A percentile compares a stretch with the other conserved stretches of the same genome.
Evolutionary conservation across 2,888 invertebrate genomes (phyloP).

Genomic region (Cephus spinipes): DNA sequence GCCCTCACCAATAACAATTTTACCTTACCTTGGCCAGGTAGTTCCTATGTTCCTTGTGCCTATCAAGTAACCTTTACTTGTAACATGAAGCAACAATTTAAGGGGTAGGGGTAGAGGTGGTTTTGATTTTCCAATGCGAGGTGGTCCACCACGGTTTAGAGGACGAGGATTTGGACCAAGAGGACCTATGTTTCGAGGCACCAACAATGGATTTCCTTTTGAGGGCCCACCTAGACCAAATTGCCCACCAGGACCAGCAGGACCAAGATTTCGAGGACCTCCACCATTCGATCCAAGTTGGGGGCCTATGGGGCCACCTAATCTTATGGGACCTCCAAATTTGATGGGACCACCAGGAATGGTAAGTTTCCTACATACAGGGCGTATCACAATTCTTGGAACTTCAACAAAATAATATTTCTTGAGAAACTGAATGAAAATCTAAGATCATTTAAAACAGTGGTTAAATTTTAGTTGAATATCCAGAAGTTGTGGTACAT

Average conservation of each 20-base stretch:
- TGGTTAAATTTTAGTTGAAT: not conserved
- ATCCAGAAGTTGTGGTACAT: not conserved
- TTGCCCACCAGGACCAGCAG: slow-evolving; percentile 64
- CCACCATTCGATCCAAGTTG: slow-evolving; percentile 78
- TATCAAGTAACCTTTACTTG: not conserved
- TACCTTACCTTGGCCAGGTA: not conserved
- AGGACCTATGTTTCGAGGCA: slow-evolving; percentile 68
- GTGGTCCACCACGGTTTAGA: slow-evolving; percentile 75
- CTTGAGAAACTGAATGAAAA: slow-evolving; percentile 31
- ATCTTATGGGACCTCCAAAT: slow-evolving; percentile 51
- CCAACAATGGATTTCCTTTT: slow-evolving; percentile 66
- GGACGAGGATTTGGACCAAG: slow-evolving; percentile 74
- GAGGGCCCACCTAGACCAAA: slow-evolving; percentile 69
- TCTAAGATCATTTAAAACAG: slow-evolving; percentile 26
- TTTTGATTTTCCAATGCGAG: slow-evolving; percentile 63
- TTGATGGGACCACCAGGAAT: slow-evolving; percentile 67
- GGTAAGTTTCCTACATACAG: slow-evolving; percentile 46
- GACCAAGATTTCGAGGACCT: slow-evolving; percentile 69
- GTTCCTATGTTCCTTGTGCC: not conserved
- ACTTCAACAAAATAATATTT: slow-evolving; percentile 26
- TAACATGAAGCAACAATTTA: slow-evolving; percentile 26
- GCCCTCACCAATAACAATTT: not conserved
- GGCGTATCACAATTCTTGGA: slow-evolving; percentile 10
- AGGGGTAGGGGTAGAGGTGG: slow-evolving; percentile 66
- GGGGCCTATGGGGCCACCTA: slow-evolving; percentile 74